Evolutionary conservation across 2,797 vertebrate species (phyloP).

Genomic region (Australoheros facetus): DNA sequence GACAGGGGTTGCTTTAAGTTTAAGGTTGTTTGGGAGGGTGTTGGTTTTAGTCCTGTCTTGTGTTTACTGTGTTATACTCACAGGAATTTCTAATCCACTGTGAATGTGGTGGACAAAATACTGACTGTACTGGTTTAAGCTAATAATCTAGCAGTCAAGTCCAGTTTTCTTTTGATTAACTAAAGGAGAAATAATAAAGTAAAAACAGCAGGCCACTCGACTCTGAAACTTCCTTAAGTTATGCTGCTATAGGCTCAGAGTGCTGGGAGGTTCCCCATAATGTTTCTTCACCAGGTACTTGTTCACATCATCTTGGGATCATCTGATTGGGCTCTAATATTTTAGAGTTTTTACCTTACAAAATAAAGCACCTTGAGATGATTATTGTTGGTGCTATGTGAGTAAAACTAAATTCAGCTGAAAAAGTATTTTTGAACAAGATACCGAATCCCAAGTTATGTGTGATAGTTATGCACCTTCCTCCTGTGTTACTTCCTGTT

Average conservation of each 20-base stretch:
- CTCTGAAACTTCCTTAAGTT: not conserved
- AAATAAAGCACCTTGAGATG: rapidly evolving
- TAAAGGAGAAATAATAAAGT: not conserved
- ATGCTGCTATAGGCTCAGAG: not conserved
- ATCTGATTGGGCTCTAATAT: not conserved
- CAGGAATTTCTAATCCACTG: not conserved
- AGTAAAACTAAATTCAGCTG: not conserved
- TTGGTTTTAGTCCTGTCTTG: not conserved
- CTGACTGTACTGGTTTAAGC: not conserved
- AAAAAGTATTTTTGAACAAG: not conserved
- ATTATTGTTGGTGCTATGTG: not conserved
- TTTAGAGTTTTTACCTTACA: not conserved
- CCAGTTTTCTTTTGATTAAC: rapidly evolving
- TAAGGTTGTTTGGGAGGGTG: not conserved
- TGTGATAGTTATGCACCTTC: rapidly evolving
- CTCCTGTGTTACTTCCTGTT: not conserved
- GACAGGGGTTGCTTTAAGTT: not conserved
- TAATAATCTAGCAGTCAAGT: not conserved
- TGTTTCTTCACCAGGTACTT: not conserved
- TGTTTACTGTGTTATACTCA: not conserved
- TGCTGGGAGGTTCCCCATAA: not conserved
- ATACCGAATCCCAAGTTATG: rapidly evolving
- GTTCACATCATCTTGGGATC: not conserved
- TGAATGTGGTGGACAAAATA: rapidly evolving
- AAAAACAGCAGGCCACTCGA: rapidly evolving